These are phyloP conservation scores for Diaprepes abbreviatus DNA, from an alignment of 2,888 invertebrate species.

Conservation along the genomic window DNA sequence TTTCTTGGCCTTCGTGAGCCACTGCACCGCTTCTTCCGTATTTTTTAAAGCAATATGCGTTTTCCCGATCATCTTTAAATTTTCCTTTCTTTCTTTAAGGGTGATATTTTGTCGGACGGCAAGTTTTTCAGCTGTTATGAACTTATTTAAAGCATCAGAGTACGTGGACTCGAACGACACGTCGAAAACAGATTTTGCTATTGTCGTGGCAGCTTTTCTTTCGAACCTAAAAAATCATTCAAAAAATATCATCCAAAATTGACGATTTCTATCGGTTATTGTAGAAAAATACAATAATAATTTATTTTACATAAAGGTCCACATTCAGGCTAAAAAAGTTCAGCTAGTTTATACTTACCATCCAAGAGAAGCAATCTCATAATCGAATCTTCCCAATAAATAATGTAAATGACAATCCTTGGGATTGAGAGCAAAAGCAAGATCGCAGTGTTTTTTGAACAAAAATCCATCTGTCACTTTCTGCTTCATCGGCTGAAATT, in stretches of 20 bases:
- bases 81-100: neutral
- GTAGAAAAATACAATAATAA: too few species aligned
- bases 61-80: slow-evolving; percentile 2
- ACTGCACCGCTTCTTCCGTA: slow-evolving; percentile 68
- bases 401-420: slow-evolving; percentile 75
- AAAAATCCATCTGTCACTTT: slow-evolving; percentile 75
- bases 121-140: slow-evolving; percentile 3
- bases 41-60: slow-evolving; percentile 62
- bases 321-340: too few species aligned
- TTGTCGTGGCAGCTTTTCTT: too few species aligned
- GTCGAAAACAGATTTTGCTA: neutral
- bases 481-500: slow-evolving; percentile 73
- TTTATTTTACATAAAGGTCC: too few species aligned
- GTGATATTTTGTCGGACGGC: neutral
- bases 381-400: slow-evolving; percentile 79
- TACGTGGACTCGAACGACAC: neutral
- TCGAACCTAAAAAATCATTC: slow-evolving; percentile 16
- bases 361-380: slow-evolving; percentile 69
- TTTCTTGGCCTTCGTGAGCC: slow-evolving; percentile 65
- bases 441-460: slow-evolving; percentile 78
- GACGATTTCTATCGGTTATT: too few species aligned
- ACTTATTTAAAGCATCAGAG: slow-evolving; percentile 4
- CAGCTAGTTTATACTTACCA: too few species aligned
- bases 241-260: too few species aligned
- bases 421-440: slow-evolving; percentile 74